Conservation (phyloP, 2,888 invertebrate species). For the Amaurobius ferox region DNA sequence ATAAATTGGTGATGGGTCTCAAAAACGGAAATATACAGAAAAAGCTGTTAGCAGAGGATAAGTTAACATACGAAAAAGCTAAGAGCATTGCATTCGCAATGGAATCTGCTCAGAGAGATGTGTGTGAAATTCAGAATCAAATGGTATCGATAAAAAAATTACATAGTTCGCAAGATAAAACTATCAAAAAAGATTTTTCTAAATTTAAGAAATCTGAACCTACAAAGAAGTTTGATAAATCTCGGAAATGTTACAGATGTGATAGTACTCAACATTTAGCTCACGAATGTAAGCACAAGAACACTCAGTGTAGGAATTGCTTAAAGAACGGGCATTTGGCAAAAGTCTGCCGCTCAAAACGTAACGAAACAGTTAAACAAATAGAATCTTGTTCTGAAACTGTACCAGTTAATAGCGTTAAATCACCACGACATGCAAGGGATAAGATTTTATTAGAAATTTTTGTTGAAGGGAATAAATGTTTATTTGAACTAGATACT, state of each 20-base stretch:
- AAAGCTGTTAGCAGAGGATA: slow-evolving; percentile 47
- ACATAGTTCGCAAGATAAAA: slow-evolving; percentile 47
- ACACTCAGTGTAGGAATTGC: slow-evolving; percentile 53
- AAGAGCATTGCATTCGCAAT: slow-evolving; percentile 46
- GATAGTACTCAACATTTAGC: slow-evolving; percentile 57
- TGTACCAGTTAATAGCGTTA: slow-evolving; percentile 55
- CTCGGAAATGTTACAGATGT: slow-evolving; percentile 51
- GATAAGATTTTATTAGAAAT: slow-evolving; percentile 54
- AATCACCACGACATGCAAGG: slow-evolving; percentile 54
- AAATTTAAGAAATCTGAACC: slow-evolving; percentile 54
- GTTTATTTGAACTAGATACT: slow-evolving; percentile 43
- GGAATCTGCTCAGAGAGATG: slow-evolving; percentile 49
- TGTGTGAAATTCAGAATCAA: slow-evolving; percentile 52
- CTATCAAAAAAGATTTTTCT: slow-evolving; percentile 43
- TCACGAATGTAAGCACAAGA: slow-evolving; percentile 56
- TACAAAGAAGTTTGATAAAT: slow-evolving; percentile 57
- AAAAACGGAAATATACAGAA: slow-evolving; percentile 41
- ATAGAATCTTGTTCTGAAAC: slow-evolving; percentile 52
- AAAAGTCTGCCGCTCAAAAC: slow-evolving; percentile 51
- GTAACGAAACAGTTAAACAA: slow-evolving; percentile 55
- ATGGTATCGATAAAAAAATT: slow-evolving; percentile 43
- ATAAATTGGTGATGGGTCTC: slow-evolving; percentile 48
- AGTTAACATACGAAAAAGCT: slow-evolving; percentile 47
- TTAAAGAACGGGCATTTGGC: slow-evolving; percentile 55
- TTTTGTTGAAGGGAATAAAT: slow-evolving; percentile 47